Base-by-base conservation (phyloP, 2,113 vertebrate species). In the Xiphias gladius region DNA sequence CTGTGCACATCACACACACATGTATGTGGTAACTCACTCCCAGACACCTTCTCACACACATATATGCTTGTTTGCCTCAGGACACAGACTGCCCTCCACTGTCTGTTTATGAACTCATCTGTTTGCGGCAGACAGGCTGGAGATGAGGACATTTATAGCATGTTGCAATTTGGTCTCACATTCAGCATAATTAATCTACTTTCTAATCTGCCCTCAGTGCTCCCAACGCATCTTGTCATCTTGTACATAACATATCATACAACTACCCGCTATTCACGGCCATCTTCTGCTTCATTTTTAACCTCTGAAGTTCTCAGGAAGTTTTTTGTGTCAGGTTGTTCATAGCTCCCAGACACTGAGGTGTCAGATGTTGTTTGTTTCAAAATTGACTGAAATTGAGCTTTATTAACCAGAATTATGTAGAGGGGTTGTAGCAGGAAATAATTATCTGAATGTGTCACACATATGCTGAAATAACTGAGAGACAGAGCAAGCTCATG, bases 71-170 rank as follows among this genome's bases (percentile, higher is more conserved):
- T 43, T 88, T 48, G 91, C 88, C 86, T 87, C 67, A 52, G 87
- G 89, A 88, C 57, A 83, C 48, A 73, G 78, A 80, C 69, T 11
- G 24, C 86, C 78, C 82, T 87, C 85, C 79, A 61, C 69, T 80
- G 80, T 86, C 54, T 92, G 83, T 89, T 91, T 89, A 90, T 92
- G 89, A 94, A 89, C 79, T 93, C 91, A 90, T 94, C 90, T 70
- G 88, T 92, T 90, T 83, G 64, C 84, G 35, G 74, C 72, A 80
- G 89, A 89, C 84, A 85, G 91, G 66, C 84, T 55, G 73, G 73
- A 55, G 70, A 87, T 83, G 86, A 83, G 88, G 66, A 86, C 90
- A 85, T 91, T 88, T 85, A 86, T 82, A 86, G 72, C 22, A 58
- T 73, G 55, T 82, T 86, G 87, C 59, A 17, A 65, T 73, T 72